A percentile compares a stretch with the other conserved stretches of the same genome.
Conservation (phyloP, 2,797 vertebrate species). For the Hippocampus kuda region DNA sequence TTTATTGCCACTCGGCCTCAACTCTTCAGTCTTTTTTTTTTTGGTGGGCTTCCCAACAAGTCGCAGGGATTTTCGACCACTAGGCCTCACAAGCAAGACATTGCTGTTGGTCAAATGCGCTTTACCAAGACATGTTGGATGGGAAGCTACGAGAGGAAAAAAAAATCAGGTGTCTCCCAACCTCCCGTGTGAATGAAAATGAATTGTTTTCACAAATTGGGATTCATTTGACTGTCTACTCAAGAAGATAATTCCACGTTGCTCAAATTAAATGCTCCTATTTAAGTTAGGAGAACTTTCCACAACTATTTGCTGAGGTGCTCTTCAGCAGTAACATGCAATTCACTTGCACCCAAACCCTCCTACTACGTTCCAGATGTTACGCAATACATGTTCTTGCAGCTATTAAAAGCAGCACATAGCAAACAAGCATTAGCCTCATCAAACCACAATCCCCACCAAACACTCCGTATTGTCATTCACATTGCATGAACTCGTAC, state of each 20-base stretch:
- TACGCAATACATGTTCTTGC: not conserved
- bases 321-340: not conserved
- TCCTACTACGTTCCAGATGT: not conserved
- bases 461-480: not conserved
- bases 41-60: not conserved
- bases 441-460: not conserved
- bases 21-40: not conserved
- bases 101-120: not conserved
- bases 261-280: not conserved
- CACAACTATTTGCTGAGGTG: not conserved
- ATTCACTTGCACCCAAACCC: not conserved
- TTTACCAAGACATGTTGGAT: not conserved
- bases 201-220: not conserved
- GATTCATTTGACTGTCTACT: not conserved
- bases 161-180: not conserved
- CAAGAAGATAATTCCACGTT: no score
- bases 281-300: not conserved
- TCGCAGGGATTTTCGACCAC: not conserved
- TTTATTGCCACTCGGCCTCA: not conserved
- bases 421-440: not conserved
- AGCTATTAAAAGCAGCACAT: not conserved
- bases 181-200: not conserved
- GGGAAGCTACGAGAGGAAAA: not conserved
- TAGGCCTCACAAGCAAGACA: not conserved
- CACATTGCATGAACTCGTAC: not conserved